Evolutionary conservation across 2,113 vertebrate genomes (phyloP), one percentile per base, ranked within the genome.

Genomic region (Xiphorhynchus elegans): DNA sequence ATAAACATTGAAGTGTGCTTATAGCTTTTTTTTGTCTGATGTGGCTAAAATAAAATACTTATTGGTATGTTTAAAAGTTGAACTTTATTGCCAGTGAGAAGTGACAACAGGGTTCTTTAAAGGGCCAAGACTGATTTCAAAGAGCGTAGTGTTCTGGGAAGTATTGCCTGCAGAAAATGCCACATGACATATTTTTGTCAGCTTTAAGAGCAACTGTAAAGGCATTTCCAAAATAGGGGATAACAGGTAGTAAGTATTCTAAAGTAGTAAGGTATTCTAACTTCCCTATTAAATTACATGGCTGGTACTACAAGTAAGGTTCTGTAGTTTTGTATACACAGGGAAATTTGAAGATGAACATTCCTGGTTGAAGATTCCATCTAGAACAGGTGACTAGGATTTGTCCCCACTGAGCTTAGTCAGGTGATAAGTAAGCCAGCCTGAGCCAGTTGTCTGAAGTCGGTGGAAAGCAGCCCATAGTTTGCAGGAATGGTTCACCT

Each of bases 141-240:
- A 83, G 35, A 79, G 13, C 10, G 7, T 5, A 29, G 17, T 60
- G 20, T 86, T 82, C 44, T 66, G 47, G 68, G 29, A 88, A 56
- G 37, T 59, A 14, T 2, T 68, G 5, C 35, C 24, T 82, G 31
- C 40, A 68, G 63, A 64, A 86, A 44, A 52, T 58, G 17, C 49
- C 26, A n/a, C 0, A 0, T 58, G 53, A 31, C 7, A 2, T 46
- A 0, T 39, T 72, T 64, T 68, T 84, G 78, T 86, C n/a, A 2
- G 26, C 18, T 72, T n/a, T 82, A 68, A 68, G 29, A 62, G 7
- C 10, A 35, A 31, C 47, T 82, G 4, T 78, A 64, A 64, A 74
- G 24, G 8, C 19, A 53, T 85, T 74, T 66, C 37, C 17, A 31
- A 50, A 74, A 70, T 75, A 12, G 0, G 49, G 37, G 15, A 14